These are phyloP conservation scores for Sigmodon hispidus DNA, from an alignment of 2,113 vertebrate genomes.

Conservation along the genomic window DNA sequence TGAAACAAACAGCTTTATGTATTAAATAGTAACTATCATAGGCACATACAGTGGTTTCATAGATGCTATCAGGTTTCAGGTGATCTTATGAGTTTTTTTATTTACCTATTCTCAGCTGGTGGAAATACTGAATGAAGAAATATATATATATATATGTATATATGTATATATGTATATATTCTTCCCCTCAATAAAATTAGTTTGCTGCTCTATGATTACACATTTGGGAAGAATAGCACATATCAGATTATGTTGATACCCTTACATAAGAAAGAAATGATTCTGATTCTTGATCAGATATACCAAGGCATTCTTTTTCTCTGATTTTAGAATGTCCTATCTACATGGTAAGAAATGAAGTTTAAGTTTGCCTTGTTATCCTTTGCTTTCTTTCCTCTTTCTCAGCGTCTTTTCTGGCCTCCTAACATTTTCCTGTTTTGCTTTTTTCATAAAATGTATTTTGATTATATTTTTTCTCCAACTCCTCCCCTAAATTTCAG, in stretches of 20 bases:
- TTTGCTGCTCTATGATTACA: background rate
- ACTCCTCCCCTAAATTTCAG: background rate
- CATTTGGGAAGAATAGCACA: background rate
- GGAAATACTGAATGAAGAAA: background rate
- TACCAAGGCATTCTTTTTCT: background rate
- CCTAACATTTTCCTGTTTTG: too few relatives aligned
- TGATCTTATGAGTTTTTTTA: background rate
- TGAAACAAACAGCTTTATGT: fast-evolving
- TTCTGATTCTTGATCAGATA: background rate
- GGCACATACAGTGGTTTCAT: background rate
- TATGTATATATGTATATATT: too few relatives aligned
- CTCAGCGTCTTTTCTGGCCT: background rate
- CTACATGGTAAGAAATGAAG: background rate
- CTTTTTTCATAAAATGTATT: background rate
- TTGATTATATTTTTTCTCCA: background rate
- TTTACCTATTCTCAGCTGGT: background rate
- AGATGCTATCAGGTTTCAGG: background rate
- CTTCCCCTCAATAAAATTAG: background rate
- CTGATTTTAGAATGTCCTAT: background rate
- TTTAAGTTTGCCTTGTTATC: background rate
- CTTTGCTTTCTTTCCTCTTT: background rate
- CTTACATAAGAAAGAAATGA: background rate
- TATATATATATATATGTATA: too few relatives aligned
- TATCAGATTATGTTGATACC: background rate
- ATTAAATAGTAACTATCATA: background rate